Evolutionary conservation across 1,140 invertebrate genomes (phyloP), one percentile per base, ranked within the genome.

Genomic region (Medauroidea extradentata): DNA sequence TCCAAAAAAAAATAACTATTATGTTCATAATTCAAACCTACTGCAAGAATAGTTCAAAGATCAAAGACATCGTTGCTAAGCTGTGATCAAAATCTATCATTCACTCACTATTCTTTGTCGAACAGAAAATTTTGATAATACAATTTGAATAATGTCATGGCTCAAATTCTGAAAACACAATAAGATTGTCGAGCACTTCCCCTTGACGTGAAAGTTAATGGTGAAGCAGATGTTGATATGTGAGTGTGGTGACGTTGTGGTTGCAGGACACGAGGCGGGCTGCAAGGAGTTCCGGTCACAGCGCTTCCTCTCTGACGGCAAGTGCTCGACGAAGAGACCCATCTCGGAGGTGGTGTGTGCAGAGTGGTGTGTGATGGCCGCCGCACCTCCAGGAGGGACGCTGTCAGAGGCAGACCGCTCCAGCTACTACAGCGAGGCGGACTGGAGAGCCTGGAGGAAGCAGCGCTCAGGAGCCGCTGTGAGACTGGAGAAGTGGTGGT

Each of bases 341-440:
- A 44, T 66, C 14, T 56, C 43, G 1, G 65, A 66, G 42, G 59
- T 58, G 0, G 63, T 66, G 18, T 66, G 65, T 18, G 63, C 63
- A 2, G 58, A 63, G 18, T 51, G 57, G 2, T 66, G 65, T 49
- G 43, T 55, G 13, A 18, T 29, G 48, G 23, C 57, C 27, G 14
- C 57, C 4, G 46, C 19, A 7, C 29, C 18, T 11, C 50, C 13
- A 0, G 18, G 27, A 2, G 24, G 41, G 9, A 8, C 14, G 14
- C 54, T 21, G 23, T 29, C 41, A 1, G 39, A 21, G 8, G 43
- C 24, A n/a, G 39, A 18, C 42, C 19, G 24, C n/a, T 43, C 41
- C n/a, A 29, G 34, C 23, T 34, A 18, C 16, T 25, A 27, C 13
- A 19, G 42, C 23, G 49, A 18, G 38, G 34, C 16, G 34, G 54